phyloP scores from a whole-genome alignment of 1,140 invertebrate genomes.

The Drosophila auraria region DNA sequence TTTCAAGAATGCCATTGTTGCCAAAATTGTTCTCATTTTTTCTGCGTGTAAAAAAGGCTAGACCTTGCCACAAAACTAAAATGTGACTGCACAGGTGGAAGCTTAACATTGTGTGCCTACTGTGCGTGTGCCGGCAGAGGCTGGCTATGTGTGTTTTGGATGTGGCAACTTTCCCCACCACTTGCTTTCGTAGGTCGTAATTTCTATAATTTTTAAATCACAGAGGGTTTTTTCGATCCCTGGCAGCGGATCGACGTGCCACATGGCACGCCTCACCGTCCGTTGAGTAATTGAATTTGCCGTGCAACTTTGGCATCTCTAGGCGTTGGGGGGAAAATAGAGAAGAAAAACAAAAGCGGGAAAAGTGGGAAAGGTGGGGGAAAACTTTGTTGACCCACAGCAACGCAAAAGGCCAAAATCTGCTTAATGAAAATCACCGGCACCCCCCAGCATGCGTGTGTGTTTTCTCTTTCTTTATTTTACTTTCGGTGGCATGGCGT shows the following conservation, averaged over 20 bases:
- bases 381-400: constrained; percentile 53
- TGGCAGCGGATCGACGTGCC: too few relatives aligned
- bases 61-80: neutral
- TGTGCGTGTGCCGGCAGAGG: too few relatives aligned
- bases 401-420: constrained; percentile 48
- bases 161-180: too few relatives aligned
- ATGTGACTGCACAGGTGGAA: neutral
- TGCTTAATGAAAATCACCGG: constrained; percentile 38
- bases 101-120: too few relatives aligned
- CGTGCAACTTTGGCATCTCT: constrained; percentile 23
- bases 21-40: too few relatives aligned
- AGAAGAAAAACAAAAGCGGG: constrained; percentile 35
- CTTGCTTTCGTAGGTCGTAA: too few relatives aligned
- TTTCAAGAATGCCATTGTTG: too few relatives aligned
- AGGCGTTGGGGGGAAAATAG: constrained; percentile 4
- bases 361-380: neutral
- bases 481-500: constrained; percentile 1
- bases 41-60: neutral
- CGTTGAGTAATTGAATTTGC: constrained; percentile 38
- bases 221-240: neutral
- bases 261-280: neutral
- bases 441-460: constrained; percentile 2
- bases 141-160: too few relatives aligned
- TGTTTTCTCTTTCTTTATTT: neutral
- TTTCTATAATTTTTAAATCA: too few relatives aligned